Base-by-base conservation (phyloP, 2,888 invertebrate genomes). In the Pandemis heparana region DNA sequence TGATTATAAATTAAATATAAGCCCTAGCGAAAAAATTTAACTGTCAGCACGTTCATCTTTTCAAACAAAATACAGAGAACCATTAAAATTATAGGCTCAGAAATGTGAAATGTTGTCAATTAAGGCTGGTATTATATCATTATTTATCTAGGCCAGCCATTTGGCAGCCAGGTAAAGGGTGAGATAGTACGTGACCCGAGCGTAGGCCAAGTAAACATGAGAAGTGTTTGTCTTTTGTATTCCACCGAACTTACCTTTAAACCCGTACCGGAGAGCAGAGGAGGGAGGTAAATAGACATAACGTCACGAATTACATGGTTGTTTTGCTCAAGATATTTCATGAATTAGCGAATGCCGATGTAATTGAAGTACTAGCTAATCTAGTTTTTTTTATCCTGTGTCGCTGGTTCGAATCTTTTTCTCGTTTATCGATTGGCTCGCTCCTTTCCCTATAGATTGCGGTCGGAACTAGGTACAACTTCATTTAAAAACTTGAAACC, bases 221-320 rank as follows among this genome's bases (percentile, higher is more conserved):
- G 23, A 14, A 62, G 62, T 66, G 66, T 67, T 67, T 67, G 67
- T 39, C 53, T 72, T 72, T 62, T 67, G 64, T 8, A 41, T 65
- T 64, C 46, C 38, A 32, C 59, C 18, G 48, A 64, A 61, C n/a
- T 61, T 32, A 16, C 61, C 60, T 51, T 59, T 65, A 46, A 16
- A 10, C 66, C 51, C 10, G 1, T 14, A 38, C n/a, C 65, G 53
- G 32, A 56, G 56, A 70, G 18, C 10, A 10, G 56, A 23, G 14
- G 41, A 9, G 12, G 53, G 16, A 53, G 9, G 18, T 7, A 56
- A 56, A 56, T 23, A 12, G 6, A 8, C 6, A 18, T 46, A 14
- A 10, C 12, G 12, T 46, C 14, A 46, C 46, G 46, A 14, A 14
- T 46, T 14, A 46, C 5, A 5, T 46, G 5, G 14, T 46, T 4